Conservation (phyloP, 2,888 invertebrate genomes). For the Flexamia atlantica region DNA sequence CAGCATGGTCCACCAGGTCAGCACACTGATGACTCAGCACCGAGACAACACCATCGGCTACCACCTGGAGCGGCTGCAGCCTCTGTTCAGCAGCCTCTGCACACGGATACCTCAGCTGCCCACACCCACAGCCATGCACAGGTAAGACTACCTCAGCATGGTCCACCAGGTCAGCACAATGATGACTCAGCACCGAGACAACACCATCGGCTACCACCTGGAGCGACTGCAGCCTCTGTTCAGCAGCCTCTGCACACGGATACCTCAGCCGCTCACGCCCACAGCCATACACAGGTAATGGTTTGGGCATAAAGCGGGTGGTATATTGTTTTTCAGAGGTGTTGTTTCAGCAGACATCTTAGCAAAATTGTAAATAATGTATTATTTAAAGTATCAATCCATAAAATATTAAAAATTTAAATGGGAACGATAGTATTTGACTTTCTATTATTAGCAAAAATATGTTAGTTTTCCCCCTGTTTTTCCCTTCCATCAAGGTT, state of each 20-base stretch:
- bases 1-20: conserved; percentile 77
- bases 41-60: conserved; percentile 73
- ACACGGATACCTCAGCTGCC: conserved; percentile 76
- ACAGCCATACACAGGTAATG: conserved; percentile 77
- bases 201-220: conserved; percentile 74
- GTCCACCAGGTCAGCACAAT: conserved; percentile 77
- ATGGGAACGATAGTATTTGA: no score
- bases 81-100: conserved; percentile 77
- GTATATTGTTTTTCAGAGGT: no score
- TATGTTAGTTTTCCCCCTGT: no score
- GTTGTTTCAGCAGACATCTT: no score
- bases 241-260: conserved; percentile 76
- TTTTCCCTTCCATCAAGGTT: no score
- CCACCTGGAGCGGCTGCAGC: conserved; percentile 76
- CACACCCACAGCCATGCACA: conserved; percentile 76
- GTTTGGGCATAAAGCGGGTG: no score
- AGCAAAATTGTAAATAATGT: no score
- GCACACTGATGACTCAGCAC: conserved; percentile 76
- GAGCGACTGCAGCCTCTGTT: conserved; percentile 77
- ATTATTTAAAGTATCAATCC: no score
- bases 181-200: conserved; percentile 71
- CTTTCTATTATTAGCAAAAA: no score
- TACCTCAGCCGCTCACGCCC: conserved; percentile 75
- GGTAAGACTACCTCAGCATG: conserved; percentile 84
- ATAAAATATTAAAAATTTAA: no score